A percentile compares a stretch with the other conserved stretches of the same genome.
Evolutionary conservation across 2,888 invertebrate genomes (phyloP).

Genomic region (Lycocerus yunnanus): DNA sequence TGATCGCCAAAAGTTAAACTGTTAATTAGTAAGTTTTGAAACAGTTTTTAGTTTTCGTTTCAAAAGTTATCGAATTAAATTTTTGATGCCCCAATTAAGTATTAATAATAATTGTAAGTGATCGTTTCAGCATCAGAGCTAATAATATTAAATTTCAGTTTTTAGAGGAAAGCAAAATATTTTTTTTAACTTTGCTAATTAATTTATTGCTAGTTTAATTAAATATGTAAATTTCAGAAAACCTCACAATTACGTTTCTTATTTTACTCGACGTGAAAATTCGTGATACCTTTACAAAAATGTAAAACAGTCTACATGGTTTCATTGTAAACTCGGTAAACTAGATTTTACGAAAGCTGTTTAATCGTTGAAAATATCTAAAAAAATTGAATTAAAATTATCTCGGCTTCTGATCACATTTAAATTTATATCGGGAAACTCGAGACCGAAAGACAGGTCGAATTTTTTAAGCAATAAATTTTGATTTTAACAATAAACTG

Average conservation of each 20-base stretch:
- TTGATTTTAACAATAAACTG: too few relatives aligned
- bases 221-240: background rate
- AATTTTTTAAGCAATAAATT: too few relatives aligned
- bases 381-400: too few relatives aligned
- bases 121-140: too few relatives aligned
- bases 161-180: background rate
- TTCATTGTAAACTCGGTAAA: too few relatives aligned
- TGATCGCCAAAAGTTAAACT: background rate
- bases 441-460: too few relatives aligned
- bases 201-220: background rate
- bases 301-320: too few relatives aligned
- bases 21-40: background rate
- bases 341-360: too few relatives aligned
- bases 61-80: background rate
- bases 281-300: background rate
- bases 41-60: background rate
- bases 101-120: too few relatives aligned
- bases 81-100: background rate
- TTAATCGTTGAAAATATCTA: too few relatives aligned
- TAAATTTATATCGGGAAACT: too few relatives aligned
- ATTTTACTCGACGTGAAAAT: background rate
- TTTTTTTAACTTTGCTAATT: background rate
- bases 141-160: background rate
- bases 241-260: background rate
- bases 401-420: too few relatives aligned